Percentiles rank a stretch among this genome's conserved stretches.
Conservation (phyloP, 2,888 invertebrate species). For the Sturmia bella region DNA sequence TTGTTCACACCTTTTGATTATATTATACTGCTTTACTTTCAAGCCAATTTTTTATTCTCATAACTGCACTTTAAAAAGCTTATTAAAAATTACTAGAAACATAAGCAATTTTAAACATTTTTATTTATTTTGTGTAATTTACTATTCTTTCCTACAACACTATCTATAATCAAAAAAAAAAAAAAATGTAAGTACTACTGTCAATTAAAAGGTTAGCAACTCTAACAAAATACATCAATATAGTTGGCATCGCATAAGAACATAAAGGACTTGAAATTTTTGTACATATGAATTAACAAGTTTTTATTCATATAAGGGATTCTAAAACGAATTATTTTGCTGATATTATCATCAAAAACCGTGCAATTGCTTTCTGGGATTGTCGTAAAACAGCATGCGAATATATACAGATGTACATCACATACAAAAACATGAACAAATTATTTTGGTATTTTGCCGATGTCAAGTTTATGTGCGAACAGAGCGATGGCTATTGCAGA, state of each 20-base stretch:
- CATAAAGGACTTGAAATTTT: conserved; percentile 9
- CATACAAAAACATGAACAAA: too few species aligned
- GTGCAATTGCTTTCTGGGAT: too few species aligned
- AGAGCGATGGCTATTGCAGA: too few species aligned
- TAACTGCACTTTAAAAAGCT: neutral
- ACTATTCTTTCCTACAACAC: conserved; percentile 54
- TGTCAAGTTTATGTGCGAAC: too few species aligned
- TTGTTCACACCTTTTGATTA: conserved; percentile 61
- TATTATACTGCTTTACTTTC: neutral
- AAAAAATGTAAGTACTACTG: conserved; percentile 35
- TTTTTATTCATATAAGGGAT: too few species aligned
- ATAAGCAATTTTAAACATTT: conserved; percentile 38
- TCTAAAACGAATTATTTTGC: too few species aligned
- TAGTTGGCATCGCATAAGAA: conserved; percentile 32
- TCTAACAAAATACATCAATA: neutral
- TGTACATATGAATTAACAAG: too few species aligned
- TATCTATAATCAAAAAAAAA: conserved; percentile 30
- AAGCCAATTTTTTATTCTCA: neutral
- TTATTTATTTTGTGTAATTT: conserved; percentile 60
- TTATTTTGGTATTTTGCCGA: too few species aligned
- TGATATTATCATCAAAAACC: too few species aligned
- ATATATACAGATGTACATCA: too few species aligned
- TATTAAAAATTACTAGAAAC: conserved; percentile 12
- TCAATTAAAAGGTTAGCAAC: conserved; percentile 28
- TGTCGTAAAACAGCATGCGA: too few species aligned